phyloP scores from a whole-genome alignment of 2,888 invertebrate genomes.

The Malachius bipustulatus region DNA sequence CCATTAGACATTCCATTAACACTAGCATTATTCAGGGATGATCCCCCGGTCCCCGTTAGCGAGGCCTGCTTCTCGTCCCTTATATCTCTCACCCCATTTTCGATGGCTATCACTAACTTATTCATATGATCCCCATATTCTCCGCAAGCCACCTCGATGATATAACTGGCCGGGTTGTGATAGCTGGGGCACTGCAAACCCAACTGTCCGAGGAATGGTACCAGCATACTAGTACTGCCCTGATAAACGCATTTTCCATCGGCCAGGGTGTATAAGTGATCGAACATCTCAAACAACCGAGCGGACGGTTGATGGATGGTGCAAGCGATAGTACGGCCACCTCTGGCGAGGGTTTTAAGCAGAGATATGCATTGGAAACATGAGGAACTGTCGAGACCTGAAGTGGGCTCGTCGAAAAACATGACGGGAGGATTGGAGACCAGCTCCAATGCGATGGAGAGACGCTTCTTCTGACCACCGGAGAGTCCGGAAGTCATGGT shows the following conservation, averaged over 20 bases:
- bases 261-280: slow-evolving; percentile 84
- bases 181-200: slow-evolving; percentile 88
- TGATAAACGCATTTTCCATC: slow-evolving; percentile 94
- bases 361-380: slow-evolving; percentile 89
- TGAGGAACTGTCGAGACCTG: slow-evolving; percentile 89
- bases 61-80: slow-evolving; percentile 61
- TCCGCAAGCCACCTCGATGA: slow-evolving; percentile 89
- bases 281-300: slow-evolving; percentile 91
- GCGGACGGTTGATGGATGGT: slow-evolving; percentile 97
- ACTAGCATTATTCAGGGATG: slow-evolving; percentile 38
- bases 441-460: slow-evolving; percentile 87
- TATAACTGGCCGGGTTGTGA: slow-evolving; percentile 72
- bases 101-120: slow-evolving; percentile 72
- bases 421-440: slow-evolving; percentile 95
- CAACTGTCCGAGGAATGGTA: slow-evolving; percentile 67
- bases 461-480: slow-evolving; percentile 89
- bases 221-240: slow-evolving; percentile 73
- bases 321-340: slow-evolving; percentile 88
- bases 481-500: slow-evolving; percentile 87
- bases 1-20: slow-evolving; percentile 26
- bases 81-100: slow-evolving; percentile 73
- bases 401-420: slow-evolving; percentile 97
- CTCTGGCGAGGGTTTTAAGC: slow-evolving; percentile 76
- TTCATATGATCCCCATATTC: slow-evolving; percentile 88
- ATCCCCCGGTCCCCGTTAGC: slow-evolving; percentile 38